Evolutionary conservation across 2,797 vertebrate species (phyloP), one percentile per base, ranked within the genome.

Genomic region (Prunella strophiata): DNA sequence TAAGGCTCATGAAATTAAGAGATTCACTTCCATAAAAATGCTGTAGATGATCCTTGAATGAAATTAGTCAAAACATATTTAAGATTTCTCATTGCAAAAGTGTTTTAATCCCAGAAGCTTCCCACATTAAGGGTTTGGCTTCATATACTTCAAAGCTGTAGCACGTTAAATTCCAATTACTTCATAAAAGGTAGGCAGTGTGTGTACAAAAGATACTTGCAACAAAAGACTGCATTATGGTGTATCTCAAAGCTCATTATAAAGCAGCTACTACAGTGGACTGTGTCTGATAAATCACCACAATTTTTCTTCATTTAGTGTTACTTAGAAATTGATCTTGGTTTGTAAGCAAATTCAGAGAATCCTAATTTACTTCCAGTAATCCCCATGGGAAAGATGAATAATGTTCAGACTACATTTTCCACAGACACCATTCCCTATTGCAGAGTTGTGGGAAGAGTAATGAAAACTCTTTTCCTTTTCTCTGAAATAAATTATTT

Each of bases 41-140:
- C 25, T 85, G 55, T 47, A 91, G 74, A 91, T 73, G 45, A 92
- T 91, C 45, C 34, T 71, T 80, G 71, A 95, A 68, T 74, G 47
- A 94, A 94, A 93, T 91, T 82, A 96, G 86, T 95, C 88, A 96
- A 91, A 96, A 95, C 86, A 92, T 78, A 79, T 70, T 89, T 93
- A 88, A 94, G 27, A 88, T 89, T 85, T 81, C 70, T 73, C 45
- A 92, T 42, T 78, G 70, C 32, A 48, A 75, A 85, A 75, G 30
- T 73, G 23, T 92, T 61, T 91, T 57, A 94, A 93, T 94, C 89
- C 54, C 79, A 95, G 70, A 85, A 85, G 82, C 85, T 94, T 91
- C 85, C 89, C 66, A 96, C 87, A 89, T 89, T 52, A 85, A 88
- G 30, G 32, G 13, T 70, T 84, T 92, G 73, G 48, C 47, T 93